Percentiles rank a stretch among this genome's conserved stretches.
phyloP scores from a whole-genome alignment of 2,888 invertebrate genomes.

The Oscheius sp. region DNA sequence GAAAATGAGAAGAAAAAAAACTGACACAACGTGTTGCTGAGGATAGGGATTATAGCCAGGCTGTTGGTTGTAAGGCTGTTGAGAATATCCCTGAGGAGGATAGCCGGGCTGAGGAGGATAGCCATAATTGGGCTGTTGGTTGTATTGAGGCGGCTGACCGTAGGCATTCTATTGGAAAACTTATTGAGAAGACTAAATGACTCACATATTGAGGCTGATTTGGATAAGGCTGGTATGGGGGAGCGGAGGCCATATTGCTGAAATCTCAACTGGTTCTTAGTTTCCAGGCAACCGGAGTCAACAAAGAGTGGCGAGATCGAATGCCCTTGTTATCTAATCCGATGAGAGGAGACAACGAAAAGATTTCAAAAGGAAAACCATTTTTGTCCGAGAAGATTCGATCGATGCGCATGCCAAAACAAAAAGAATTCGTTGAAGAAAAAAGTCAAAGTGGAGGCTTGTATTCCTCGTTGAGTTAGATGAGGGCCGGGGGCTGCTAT shows the following conservation, averaged over 20 bases:
- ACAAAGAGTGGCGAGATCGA: neutral
- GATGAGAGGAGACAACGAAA: neutral
- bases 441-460: neutral
- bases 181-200: neutral
- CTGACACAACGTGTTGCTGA: slow-evolving; percentile 12
- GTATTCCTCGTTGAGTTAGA: neutral
- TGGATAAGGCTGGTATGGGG: slow-evolving; percentile 11
- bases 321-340: neutral
- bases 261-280: neutral
- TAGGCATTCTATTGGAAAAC: neutral
- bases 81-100: neutral
- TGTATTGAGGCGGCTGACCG: neutral
- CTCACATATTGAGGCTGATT: slow-evolving; percentile 14
- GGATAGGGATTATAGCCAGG: slow-evolving; percentile 14
- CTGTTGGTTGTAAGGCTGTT: neutral
- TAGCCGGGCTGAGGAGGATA: slow-evolving; percentile 1
- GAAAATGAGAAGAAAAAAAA: neutral
- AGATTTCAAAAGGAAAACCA: no score
- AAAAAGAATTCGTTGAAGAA: neutral
- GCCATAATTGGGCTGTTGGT: neutral
- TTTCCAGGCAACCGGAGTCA: neutral
- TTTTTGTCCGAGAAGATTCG: neutral
- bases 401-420: neutral
- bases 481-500: neutral
- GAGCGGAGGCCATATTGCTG: slow-evolving; percentile 8